Conservation (phyloP, 2,797 vertebrate genomes). For the Oophaga sylvatica region DNA sequence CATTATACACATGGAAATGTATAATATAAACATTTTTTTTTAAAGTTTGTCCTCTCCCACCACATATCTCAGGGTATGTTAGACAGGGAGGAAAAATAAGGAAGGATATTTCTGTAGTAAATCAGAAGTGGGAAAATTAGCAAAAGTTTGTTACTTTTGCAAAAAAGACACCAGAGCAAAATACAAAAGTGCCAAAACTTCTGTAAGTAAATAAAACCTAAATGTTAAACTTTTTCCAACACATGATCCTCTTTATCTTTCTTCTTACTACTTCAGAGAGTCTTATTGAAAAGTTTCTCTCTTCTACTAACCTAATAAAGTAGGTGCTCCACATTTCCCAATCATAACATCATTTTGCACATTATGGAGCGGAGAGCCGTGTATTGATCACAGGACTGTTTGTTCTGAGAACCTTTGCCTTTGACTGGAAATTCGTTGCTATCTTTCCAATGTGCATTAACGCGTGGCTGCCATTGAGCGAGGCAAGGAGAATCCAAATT, state of each 20-base stretch:
- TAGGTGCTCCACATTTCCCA: constrained; percentile 23
- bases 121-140: no score
- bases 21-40: no score
- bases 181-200: no score
- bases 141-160: no score
- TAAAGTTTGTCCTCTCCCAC: no score
- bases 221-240: no score
- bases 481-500: constrained; percentile 15
- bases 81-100: no score
- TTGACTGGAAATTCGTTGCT: constrained; percentile 51
- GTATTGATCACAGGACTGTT: constrained; percentile 39
- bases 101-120: no score
- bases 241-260: background rate
- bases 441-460: constrained; percentile 48
- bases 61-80: no score
- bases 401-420: constrained; percentile 49
- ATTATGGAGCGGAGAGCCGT: constrained; percentile 23
- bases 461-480: constrained; percentile 25
- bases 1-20: no score
- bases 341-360: constrained; percentile 26
- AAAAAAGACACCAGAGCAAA: no score
- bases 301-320: constrained; percentile 1
- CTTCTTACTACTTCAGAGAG: background rate
- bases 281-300: background rate
- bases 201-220: no score